Conservation (phyloP, 2,797 vertebrate species). For the Cryptoprocta ferox region DNA sequence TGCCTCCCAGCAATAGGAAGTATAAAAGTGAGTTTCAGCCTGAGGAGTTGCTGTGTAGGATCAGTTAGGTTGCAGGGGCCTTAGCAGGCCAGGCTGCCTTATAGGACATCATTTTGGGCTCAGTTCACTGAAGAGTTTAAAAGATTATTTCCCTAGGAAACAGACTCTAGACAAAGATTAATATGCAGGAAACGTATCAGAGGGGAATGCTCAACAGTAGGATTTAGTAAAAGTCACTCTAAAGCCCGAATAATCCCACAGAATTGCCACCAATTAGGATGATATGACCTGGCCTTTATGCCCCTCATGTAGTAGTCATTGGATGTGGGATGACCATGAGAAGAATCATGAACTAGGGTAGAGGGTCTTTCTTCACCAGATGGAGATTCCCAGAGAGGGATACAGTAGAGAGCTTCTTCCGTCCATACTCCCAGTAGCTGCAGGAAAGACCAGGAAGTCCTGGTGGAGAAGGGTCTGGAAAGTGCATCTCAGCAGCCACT, state of each 20-base stretch:
- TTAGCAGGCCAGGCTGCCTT: not conserved
- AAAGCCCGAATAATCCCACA: not conserved
- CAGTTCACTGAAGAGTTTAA: not conserved
- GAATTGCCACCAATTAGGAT: not conserved
- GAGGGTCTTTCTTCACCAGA: not conserved
- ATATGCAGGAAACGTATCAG: not conserved
- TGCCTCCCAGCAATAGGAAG: not conserved
- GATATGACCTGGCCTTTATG: not conserved
- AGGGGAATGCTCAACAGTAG: not conserved
- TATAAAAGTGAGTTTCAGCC: not conserved
- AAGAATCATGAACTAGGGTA: not conserved
- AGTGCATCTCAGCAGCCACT: not conserved
- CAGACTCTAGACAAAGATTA: not conserved
- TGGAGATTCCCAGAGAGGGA: not conserved
- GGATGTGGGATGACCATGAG: not conserved
- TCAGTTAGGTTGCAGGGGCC: not conserved
- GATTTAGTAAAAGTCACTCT: not conserved
- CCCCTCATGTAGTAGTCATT: not conserved
- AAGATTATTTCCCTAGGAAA: not conserved
- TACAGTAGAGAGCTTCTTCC: not conserved
- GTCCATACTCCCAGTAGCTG: not conserved
- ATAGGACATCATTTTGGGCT: not conserved
- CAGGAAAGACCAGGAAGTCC: not conserved
- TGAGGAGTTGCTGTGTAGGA: not conserved
- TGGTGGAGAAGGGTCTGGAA: not conserved